Evolutionary conservation across 2,797 vertebrate genomes (phyloP), one percentile per base, ranked within the genome.

Genomic region (Poecilia picta): DNA sequence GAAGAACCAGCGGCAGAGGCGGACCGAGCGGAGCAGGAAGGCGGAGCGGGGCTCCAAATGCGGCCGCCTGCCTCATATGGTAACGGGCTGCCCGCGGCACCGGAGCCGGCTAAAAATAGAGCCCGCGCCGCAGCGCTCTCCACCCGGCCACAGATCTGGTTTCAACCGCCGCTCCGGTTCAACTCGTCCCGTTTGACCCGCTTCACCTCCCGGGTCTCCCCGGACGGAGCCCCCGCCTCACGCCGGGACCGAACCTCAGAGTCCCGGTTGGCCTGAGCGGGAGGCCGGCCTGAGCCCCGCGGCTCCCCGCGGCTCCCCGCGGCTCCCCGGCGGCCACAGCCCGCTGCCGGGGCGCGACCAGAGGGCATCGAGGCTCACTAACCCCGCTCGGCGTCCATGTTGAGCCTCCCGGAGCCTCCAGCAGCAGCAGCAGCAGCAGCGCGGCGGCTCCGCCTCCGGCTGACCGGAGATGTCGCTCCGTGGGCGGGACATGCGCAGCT

Each of bases 311-410:
- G 23, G 18, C 20, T n/a, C 33, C 33, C 33, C 33, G 33, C 33
- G 33, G 33, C 11, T 39, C n/a, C 39, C 80, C 15, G 77, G 81
- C 47, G 23, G 18, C 20, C 39, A 12, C 25, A 72, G 33, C 72
- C 31, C 33, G 10, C 28, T 39, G 11, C 33, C 46, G 5, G 11
- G 11, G 12, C 16, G 51, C 53, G 3, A 55, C 33, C 25, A 81
- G 83, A 91, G 76, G 83, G 82, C 79, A 92, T 81, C 81, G 77
- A 7, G 85, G 43, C 86, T 81, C n/a, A 96, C 97, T 96, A 84
- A 97, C 97, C 97, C 92, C 85, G 93, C 93, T 95, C 96, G 96
- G 97, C 96, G 94, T 98, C 97, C 97, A 98, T 98, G 94, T 96
- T 96, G 96, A 93, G 93, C 81, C 91, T 89, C 94, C 76, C 84